Evolutionary conservation across 2,797 vertebrate genomes (phyloP).

Genomic region (Oryzias sinensis): DNA sequence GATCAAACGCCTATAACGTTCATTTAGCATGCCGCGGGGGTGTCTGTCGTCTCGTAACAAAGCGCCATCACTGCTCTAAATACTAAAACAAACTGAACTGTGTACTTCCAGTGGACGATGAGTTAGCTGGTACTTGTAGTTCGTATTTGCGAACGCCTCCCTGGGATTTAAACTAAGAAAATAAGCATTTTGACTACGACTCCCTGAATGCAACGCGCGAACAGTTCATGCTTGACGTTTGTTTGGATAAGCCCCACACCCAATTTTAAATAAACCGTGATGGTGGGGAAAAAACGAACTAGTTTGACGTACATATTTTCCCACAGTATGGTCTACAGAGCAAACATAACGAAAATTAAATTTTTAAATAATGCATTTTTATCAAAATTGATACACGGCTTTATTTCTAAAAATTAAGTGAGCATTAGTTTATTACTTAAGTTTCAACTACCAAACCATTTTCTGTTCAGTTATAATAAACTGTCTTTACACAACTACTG

Average conservation of each 20-base stretch:
- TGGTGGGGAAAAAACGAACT: neutral
- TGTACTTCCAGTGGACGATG: constrained; percentile 32
- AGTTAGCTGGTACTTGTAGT: constrained; percentile 72
- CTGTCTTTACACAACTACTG: too few species aligned
- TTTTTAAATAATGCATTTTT: too few species aligned
- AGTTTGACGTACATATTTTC: too few species aligned
- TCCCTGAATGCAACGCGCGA: constrained; percentile 59
- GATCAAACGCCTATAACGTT: constrained; percentile 17
- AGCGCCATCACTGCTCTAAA: constrained; percentile 39
- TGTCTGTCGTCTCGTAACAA: constrained; percentile 60
- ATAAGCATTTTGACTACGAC: constrained; percentile 35
- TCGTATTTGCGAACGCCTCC: neutral
- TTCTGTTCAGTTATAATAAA: too few species aligned
- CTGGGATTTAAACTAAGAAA: fast-evolving
- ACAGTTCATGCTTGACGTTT: neutral
- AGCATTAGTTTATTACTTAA: too few species aligned
- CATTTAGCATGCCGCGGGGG: constrained; percentile 28
- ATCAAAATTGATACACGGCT: too few species aligned
- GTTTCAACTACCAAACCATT: too few species aligned
- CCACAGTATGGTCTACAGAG: too few species aligned
- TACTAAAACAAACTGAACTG: constrained; percentile 78
- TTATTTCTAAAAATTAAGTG: too few species aligned
- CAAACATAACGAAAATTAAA: too few species aligned
- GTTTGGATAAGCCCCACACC: neutral
- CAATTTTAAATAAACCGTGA: neutral